Percentiles rank a stretch among this genome's conserved stretches.
These are phyloP conservation scores for Alviniconcha marisindica DNA, from an alignment of 1,140 invertebrate species.

Conservation along the genomic window DNA sequence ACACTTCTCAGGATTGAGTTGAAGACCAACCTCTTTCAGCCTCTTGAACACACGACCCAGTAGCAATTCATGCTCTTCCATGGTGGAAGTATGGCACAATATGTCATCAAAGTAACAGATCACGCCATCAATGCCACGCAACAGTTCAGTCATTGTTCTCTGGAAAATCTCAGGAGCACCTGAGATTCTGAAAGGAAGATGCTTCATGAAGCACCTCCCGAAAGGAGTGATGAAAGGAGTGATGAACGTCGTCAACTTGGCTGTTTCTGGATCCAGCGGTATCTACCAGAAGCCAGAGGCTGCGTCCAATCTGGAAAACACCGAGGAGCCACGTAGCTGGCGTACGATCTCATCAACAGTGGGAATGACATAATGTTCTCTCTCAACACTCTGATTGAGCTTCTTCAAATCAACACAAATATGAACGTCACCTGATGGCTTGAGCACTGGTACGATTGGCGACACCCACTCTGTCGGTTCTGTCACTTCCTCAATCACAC, in stretches of 20 bases:
- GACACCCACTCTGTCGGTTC: constrained; percentile 26
- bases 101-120: constrained; percentile 50
- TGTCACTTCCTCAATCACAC: background rate
- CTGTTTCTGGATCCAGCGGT: constrained; percentile 27
- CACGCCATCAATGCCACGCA: constrained; percentile 37
- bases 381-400: background rate
- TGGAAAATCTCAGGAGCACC: constrained; percentile 50
- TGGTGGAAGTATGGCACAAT: constrained; percentile 38
- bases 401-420: constrained; percentile 15
- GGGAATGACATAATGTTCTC: background rate
- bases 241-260: constrained; percentile 52
- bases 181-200: constrained; percentile 50
- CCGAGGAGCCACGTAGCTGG: constrained; percentile 20
- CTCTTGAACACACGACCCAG: constrained; percentile 44
- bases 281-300: constrained; percentile 47
- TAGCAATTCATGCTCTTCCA: constrained; percentile 48
- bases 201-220: constrained; percentile 44
- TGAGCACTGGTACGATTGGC: background rate
- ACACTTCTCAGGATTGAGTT: constrained; percentile 37
- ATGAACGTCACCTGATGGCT: background rate
- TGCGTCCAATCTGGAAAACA: constrained; percentile 41
- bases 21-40: constrained; percentile 27
- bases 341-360: constrained; percentile 9
- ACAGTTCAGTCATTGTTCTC: constrained; percentile 39
- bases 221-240: too few species aligned